Evolutionary conservation across 35 echinoderm and acorn worm genomes (phyloP).

Genomic region (Stichopus chloronotus): DNA sequence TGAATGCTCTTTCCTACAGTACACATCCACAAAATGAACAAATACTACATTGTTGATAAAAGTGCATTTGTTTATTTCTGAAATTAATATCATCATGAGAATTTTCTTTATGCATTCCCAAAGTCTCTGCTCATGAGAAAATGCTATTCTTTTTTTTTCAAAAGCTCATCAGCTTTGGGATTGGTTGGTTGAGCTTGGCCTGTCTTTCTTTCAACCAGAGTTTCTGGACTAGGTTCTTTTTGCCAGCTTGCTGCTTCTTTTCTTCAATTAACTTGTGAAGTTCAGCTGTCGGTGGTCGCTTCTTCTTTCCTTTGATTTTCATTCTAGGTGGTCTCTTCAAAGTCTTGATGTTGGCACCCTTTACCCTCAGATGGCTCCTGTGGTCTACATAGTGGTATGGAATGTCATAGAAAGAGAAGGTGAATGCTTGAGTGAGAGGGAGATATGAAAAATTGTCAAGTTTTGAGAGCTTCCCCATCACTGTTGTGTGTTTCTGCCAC

Average conservation of each 20-base stretch:
- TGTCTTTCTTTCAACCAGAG: conserved; percentile 33
- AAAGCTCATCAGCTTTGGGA: conserved; percentile 8
- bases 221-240: conserved; percentile 44
- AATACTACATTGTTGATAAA: too few species aligned
- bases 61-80: too few species aligned
- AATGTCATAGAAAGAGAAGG: conserved; percentile 81
- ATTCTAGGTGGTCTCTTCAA: conserved; percentile 72
- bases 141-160: not conserved
- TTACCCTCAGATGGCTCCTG: conserved; percentile 49
- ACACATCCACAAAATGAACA: too few species aligned
- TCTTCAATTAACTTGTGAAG: conserved; percentile 23
- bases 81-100: too few species aligned
- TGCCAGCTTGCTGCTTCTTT: conserved; percentile 18
- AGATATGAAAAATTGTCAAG: conserved; percentile 45
- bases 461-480: conserved; percentile 56
- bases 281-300: conserved; percentile 38
- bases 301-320: conserved; percentile 50
- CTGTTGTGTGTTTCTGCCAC: conserved; percentile 64
- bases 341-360: conserved; percentile 57
- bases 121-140: too few species aligned
- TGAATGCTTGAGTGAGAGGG: conserved; percentile 78
- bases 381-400: conserved; percentile 67
- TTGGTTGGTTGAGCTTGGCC: not conserved
- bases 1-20: too few species aligned
- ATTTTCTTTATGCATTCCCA: too few species aligned